Base-by-base conservation (phyloP, 2,888 invertebrate genomes). In the Dyspetes luteomarginatus region DNA sequence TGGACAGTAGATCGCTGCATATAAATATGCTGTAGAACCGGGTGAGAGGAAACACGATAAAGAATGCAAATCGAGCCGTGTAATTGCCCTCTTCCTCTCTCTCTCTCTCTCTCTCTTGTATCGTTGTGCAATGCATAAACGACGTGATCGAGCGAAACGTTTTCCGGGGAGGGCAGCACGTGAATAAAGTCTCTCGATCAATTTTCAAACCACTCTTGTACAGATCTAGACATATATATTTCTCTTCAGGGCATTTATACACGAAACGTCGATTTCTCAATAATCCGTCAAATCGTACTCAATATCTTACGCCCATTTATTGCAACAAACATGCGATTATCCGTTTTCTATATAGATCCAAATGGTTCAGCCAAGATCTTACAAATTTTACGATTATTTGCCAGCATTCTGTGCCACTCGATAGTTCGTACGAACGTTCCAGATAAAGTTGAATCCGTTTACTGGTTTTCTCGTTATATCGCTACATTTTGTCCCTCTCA, bases 281-380 rank as follows among this genome's bases (percentile, higher is more conserved):
- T 73, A 67, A 58, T 74, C 67, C 58, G 52, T 64, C 81, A 58
- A 77, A 81, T 81, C 81, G 50, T 58, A 73, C 56, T 78, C 77
- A 74, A 83, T 82, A 82, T 82, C 80, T 78, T 56, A 72, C 75
- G 80, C 22, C 76, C 68, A 83, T 79, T 77, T 82, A 82, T 80
- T 78, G 68, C 75, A 15, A 72, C 77, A 78, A 82, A 80, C 82
- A 50, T 74, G 50, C 81, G 72, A 83, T 83, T 83, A 83, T 64
- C 58, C 26, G 48, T 41, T 68, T 36, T 60, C 41, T 41, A 50
- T 30, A 41, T 19, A 17, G 19, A 24, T 19, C 45, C 52, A 56
- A 26, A 73, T 69, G 56, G n/a, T 65, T 48, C 60, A 26, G 15
- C 55, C 28, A 67, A 58, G 72, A 73, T 76, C 73, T 72, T 30